Evolutionary conservation across 2,113 vertebrate genomes (phyloP).

Genomic region (Hippocampus abdominalis): DNA sequence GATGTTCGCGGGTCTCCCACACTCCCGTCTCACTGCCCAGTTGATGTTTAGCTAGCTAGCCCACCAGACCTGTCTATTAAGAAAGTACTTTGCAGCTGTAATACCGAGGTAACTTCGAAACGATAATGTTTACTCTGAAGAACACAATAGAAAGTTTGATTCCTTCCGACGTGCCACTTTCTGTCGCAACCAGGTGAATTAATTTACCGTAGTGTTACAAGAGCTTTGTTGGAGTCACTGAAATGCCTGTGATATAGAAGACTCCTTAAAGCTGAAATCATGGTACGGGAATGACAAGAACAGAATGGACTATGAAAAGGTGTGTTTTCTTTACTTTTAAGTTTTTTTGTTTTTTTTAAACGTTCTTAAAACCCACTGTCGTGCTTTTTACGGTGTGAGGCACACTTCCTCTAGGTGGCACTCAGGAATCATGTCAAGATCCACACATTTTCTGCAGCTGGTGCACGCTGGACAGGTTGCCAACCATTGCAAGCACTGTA

Average conservation of each 20-base stretch:
- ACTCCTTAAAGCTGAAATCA: slow-evolving; percentile 64
- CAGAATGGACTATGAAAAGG: slow-evolving; percentile 65
- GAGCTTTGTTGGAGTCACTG: slow-evolving; percentile 64
- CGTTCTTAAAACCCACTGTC: neutral
- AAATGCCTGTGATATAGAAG: slow-evolving; percentile 69
- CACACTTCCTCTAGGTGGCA: too few species aligned
- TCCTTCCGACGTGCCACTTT: neutral
- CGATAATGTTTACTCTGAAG: neutral
- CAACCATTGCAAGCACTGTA: too few species aligned
- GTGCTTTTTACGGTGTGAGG: too few species aligned
- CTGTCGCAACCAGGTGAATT: slow-evolving; percentile 50
- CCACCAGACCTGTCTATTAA: slow-evolving; percentile 63
- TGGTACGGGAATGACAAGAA: slow-evolving; percentile 68
- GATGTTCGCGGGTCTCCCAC: slow-evolving; percentile 62
- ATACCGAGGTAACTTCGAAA: slow-evolving; percentile 61
- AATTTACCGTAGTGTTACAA: slow-evolving; percentile 55
- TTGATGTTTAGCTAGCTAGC: slow-evolving; percentile 71
- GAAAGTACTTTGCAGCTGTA: slow-evolving; percentile 71
- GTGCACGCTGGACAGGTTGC: too few species aligned
- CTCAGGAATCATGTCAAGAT: too few species aligned
- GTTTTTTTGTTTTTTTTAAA: too few species aligned
- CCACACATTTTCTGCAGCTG: too few species aligned
- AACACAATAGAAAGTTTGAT: neutral
- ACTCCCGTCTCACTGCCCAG: slow-evolving; percentile 63
- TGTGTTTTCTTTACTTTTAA: slow-evolving; percentile 27